A percentile compares a stretch with the other conserved stretches of the same genome.
Evolutionary conservation across 2,797 vertebrate species (phyloP).

Genomic region (Clarias pachynema): DNA sequence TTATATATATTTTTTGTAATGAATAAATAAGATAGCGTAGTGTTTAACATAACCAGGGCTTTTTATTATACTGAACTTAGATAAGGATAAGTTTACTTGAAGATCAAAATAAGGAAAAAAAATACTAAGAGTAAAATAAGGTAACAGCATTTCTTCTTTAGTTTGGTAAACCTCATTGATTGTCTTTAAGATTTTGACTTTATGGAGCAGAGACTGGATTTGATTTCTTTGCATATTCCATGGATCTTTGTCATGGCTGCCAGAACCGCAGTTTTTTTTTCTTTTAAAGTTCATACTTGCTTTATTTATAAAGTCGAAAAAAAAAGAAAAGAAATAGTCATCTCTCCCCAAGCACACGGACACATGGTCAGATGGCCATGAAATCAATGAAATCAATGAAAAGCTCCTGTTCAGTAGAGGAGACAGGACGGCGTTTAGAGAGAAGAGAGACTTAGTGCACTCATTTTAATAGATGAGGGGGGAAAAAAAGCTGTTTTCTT

Average conservation of each 20-base stretch:
- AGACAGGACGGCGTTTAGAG: not conserved
- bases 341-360: not conserved
- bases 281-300: not conserved
- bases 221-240: not conserved
- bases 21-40: too few species aligned
- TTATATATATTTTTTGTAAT: too few species aligned
- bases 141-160: not conserved
- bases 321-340: not conserved
- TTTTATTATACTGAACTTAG: too few species aligned
- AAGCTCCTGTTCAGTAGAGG: conserved; percentile 6
- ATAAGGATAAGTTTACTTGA: not conserved
- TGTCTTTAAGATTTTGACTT: not conserved
- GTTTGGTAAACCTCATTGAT: not conserved
- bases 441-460: not conserved
- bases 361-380: conserved; percentile 30
- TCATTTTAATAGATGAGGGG: not conserved
- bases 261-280: not conserved
- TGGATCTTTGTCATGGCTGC: not conserved
- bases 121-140: not conserved
- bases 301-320: not conserved
- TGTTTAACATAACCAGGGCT: too few species aligned
- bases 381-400: conserved; percentile 10
- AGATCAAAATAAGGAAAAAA: not conserved
- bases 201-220: not conserved
- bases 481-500: not conserved